phyloP scores from a whole-genome alignment of 1,140 invertebrate species.

The Holotrichia oblita region DNA sequence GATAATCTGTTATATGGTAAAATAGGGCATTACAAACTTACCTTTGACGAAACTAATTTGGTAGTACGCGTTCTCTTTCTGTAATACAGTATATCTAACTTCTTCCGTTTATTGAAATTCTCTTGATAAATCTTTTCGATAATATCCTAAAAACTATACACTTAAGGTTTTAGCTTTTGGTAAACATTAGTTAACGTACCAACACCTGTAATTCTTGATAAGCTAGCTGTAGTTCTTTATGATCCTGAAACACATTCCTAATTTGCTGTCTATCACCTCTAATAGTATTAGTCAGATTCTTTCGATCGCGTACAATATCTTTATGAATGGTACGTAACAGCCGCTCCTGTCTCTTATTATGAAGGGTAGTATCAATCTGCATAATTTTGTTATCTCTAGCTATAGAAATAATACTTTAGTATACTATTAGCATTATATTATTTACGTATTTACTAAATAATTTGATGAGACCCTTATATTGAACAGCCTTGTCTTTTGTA shows the following conservation, averaged over 20 bases:
- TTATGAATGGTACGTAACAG: slow-evolving; percentile 62
- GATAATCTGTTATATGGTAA: not conserved
- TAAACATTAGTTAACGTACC: slow-evolving; percentile 16
- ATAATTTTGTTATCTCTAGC: slow-evolving; percentile 65
- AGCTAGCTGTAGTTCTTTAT: slow-evolving; percentile 66
- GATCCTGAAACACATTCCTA: slow-evolving; percentile 64
- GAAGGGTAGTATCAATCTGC: slow-evolving; percentile 61
- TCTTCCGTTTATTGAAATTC: slow-evolving; percentile 68
- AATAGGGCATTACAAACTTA: slow-evolving; percentile 50
- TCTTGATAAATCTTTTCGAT: slow-evolving; percentile 67
- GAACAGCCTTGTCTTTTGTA: slow-evolving; percentile 69
- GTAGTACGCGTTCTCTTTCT: slow-evolving; percentile 68
- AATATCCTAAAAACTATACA: slow-evolving; percentile 63
- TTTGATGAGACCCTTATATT: slow-evolving; percentile 70
- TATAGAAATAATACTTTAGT: slow-evolving; percentile 48
- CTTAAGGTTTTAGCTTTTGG: not conserved
- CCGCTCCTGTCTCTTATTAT: slow-evolving; percentile 63
- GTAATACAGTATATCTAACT: slow-evolving; percentile 67
- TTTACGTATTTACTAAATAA: slow-evolving; percentile 65
- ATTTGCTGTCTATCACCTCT: slow-evolving; percentile 68
- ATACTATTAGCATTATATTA: not conserved
- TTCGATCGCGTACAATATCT: slow-evolving; percentile 62
- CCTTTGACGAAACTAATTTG: slow-evolving; percentile 65
- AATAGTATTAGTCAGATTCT: slow-evolving; percentile 65
- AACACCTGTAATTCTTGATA: slow-evolving; percentile 65